These are phyloP conservation scores for Balearica regulorum DNA, from an alignment of 2,797 vertebrate genomes.

Conservation along the genomic window DNA sequence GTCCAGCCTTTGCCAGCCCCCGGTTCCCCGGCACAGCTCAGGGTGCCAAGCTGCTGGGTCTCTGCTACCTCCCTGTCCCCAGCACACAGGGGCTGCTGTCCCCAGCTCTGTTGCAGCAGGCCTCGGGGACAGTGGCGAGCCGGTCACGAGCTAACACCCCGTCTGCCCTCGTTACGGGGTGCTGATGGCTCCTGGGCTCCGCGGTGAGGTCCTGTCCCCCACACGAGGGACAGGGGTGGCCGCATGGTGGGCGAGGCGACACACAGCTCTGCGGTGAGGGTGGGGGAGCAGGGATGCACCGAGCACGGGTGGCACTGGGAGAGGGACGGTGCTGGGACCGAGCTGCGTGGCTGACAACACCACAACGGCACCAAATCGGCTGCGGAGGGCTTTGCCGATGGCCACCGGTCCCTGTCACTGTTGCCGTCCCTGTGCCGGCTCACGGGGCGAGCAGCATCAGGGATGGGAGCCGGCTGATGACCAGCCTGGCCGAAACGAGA, in stretches of 20 bases:
- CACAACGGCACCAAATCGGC: rapidly evolving
- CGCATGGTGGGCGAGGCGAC: rapidly evolving
- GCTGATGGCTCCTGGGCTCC: neutral
- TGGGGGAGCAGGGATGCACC: neutral
- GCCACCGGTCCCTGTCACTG: rapidly evolving
- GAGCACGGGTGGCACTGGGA: neutral
- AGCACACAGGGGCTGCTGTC: rapidly evolving
- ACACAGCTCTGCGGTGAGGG: neutral
- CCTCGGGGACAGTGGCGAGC: rapidly evolving
- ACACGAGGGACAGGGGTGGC: neutral
- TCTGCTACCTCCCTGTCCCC: neutral
- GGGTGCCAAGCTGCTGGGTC: rapidly evolving
- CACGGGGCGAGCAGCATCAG: neutral
- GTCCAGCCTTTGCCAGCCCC: neutral
- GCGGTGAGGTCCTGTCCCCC: neutral
- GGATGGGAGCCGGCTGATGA: neutral
- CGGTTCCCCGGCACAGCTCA: rapidly evolving
- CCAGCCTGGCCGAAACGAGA: neutral
- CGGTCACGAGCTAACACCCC: neutral
- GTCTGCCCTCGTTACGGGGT: rapidly evolving
- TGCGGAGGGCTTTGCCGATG: neutral
- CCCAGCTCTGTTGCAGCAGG: rapidly evolving
- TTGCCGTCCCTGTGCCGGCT: rapidly evolving
- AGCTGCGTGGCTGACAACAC: rapidly evolving
- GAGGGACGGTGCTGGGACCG: rapidly evolving